Base-by-base conservation (phyloP, 2,113 vertebrate species). In the Protobothrops flavoviridis region DNA sequence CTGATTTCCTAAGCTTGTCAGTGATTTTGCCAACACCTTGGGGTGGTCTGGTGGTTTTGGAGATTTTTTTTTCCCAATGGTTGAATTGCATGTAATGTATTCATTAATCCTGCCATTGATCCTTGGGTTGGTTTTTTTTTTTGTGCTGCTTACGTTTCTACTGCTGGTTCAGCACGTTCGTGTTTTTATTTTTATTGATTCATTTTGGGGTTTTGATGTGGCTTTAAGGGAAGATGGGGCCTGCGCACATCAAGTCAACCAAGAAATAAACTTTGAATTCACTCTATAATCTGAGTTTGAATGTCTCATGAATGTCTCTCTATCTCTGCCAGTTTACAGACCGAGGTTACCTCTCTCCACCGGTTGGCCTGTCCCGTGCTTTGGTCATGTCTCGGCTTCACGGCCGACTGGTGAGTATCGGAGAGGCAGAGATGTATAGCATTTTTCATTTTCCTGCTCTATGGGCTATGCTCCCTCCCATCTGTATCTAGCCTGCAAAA, bases 321-420 rank as follows among this genome's bases (percentile, higher is more conserved):
- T 69, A 10, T 56, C 86, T 45, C n/a, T 33, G 0, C 59, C 43
- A 92, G 93, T 90, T 94, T 92, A 4, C 29, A 52, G 93, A 94
- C 9, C 85, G 88, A 50, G 43, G 56, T n/a, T 90, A 81, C 13
- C n/a, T 92, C 45, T 88, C 91, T 20, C 88, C 56, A 10, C 33
- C 69, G 4, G 17, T 12, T 1, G 29, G 74, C 11, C 23, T 85
- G 3, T 57, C 91, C 23, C 93, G 89, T n/a, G 85, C 93, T 33
- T 87, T 93, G 92, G 89, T 87, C 45, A 90, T 93, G 89, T 90
- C 89, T 86, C 93, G 93, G n/a, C 81, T 92, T 64, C 88, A 92
- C 2, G 33, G 93, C 15, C 93, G 93, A 87, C 81, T 94, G 93
- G 93, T 94, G 87, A 90, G 93, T 90, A 33, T n/a, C 5, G 6